Conservation (phyloP, 1,140 invertebrate genomes). For the Battus philenor region DNA sequence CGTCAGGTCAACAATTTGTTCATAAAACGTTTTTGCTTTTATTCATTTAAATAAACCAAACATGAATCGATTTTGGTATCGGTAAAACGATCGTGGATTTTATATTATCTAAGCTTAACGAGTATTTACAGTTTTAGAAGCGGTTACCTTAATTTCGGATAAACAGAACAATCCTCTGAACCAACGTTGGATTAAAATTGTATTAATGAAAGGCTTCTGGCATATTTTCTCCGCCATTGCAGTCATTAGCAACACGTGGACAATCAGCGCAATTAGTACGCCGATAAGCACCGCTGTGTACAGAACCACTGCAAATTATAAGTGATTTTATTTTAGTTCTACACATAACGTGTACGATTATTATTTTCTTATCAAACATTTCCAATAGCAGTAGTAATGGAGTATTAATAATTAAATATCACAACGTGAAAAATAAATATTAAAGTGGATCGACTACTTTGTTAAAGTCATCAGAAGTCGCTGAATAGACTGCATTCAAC, state of each 20-base stretch:
- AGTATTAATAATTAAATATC: neutral
- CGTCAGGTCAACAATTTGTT: no score
- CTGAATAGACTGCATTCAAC: no score
- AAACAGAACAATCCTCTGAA: constrained; percentile 46
- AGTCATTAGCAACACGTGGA: constrained; percentile 46
- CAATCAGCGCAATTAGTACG: constrained; percentile 40
- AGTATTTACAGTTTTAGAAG: no score
- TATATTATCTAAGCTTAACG: no score
- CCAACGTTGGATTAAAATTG: constrained; percentile 28
- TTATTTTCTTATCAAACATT: constrained; percentile 1
- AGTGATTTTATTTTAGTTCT: constrained; percentile 4
- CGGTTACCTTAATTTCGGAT: constrained; percentile 51
- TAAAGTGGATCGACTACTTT: no score
- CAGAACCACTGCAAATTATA: constrained; percentile 42
- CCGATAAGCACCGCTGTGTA: constrained; percentile 46
- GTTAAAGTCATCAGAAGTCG: no score
- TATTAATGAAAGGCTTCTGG: constrained; percentile 31
- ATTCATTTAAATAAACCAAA: no score
- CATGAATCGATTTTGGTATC: no score
- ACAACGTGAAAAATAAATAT: no score
- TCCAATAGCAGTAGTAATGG: neutral
- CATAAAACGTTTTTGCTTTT: no score
- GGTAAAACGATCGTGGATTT: no score
- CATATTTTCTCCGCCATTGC: constrained; percentile 28
- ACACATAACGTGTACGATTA: neutral